phyloP scores from a whole-genome alignment of 2,797 vertebrate genomes.

The Pseudopleuronectes americanus region DNA sequence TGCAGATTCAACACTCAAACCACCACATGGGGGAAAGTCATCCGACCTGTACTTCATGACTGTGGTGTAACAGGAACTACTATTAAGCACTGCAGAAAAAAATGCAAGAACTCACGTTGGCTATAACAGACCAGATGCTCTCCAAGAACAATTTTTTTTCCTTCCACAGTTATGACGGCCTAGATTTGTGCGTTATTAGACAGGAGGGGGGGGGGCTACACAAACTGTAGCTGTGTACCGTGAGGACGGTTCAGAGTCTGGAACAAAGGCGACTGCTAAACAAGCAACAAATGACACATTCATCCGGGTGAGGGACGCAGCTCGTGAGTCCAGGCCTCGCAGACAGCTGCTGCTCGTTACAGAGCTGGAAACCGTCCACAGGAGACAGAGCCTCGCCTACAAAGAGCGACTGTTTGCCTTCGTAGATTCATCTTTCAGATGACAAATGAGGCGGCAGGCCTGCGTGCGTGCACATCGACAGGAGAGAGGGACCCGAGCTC shows the following conservation, averaged over 20 bases:
- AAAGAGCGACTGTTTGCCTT: slow-evolving; percentile 77
- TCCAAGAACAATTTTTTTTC: slow-evolving; percentile 48
- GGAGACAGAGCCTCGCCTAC: slow-evolving; percentile 64
- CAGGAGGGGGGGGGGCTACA: slow-evolving; percentile 20
- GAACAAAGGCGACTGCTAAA: slow-evolving; percentile 74
- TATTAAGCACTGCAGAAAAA: slow-evolving; percentile 51
- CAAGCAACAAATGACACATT: slow-evolving; percentile 80
- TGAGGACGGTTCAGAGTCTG: slow-evolving; percentile 39
- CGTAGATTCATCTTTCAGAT: slow-evolving; percentile 76
- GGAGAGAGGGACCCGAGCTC: slow-evolving; percentile 32
- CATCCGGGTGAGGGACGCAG: slow-evolving; percentile 72
- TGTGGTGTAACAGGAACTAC: slow-evolving; percentile 61
- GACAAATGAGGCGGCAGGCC: slow-evolving; percentile 63
- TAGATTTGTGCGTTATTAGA: slow-evolving; percentile 36
- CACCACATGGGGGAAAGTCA: slow-evolving; percentile 40
- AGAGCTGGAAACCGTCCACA: slow-evolving; percentile 73
- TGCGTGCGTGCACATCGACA: neutral
- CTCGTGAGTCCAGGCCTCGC: slow-evolving; percentile 70
- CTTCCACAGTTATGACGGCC: slow-evolving; percentile 39
- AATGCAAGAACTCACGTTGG: slow-evolving; percentile 52
- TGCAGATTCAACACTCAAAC: slow-evolving; percentile 55
- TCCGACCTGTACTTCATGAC: slow-evolving; percentile 51
- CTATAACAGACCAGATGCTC: slow-evolving; percentile 32
- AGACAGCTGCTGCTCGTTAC: slow-evolving; percentile 82
- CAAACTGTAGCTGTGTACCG: slow-evolving; percentile 29